These are phyloP conservation scores for Tricholauxania praeusta DNA, from an alignment of 2,888 invertebrate species.

Conservation along the genomic window DNA sequence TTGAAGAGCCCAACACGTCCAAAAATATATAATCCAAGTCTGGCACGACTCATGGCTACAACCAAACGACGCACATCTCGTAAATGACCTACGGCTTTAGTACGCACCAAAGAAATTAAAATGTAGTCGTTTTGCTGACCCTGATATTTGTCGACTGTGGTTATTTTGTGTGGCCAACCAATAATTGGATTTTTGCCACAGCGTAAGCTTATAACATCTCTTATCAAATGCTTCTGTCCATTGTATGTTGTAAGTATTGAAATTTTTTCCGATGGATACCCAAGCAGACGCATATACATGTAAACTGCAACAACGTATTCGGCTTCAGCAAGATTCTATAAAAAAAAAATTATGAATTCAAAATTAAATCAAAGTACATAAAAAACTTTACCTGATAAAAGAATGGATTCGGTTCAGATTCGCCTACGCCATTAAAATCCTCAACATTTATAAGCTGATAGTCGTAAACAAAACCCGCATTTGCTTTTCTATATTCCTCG, in stretches of 20 bases:
- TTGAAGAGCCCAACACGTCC: constrained; percentile 92
- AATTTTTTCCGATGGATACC: constrained; percentile 96
- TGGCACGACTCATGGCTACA: constrained; percentile 97
- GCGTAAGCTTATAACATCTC: constrained; percentile 93
- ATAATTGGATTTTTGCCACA: constrained; percentile 96
- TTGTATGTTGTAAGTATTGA: constrained; percentile 99
- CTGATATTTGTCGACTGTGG: constrained; percentile 99
- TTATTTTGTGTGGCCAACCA: constrained; percentile 91
- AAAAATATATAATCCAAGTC: constrained; percentile 96
- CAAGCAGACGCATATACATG: constrained; percentile 98
- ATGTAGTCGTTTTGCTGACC: constrained; percentile 99
- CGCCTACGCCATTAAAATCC: constrained; percentile 96
- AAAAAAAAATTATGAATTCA: constrained; percentile 16
- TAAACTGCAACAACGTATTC: constrained; percentile 97
- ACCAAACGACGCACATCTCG: constrained; percentile 95
- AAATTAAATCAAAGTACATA: not conserved
- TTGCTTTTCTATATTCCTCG: constrained; percentile 89
- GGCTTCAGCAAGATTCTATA: constrained; percentile 85
- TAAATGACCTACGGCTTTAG: constrained; percentile 97
- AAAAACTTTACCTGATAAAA: constrained; percentile 88
- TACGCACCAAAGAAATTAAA: constrained; percentile 93
- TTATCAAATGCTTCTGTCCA: constrained; percentile 96
- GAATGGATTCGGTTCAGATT: constrained; percentile 97
- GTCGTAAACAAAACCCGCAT: constrained; percentile 92
- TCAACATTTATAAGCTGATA: constrained; percentile 97